A percentile compares a stretch with the other conserved stretches of the same genome.
Conservation (phyloP, 1,140 invertebrate genomes). For the Rhysida immarginata region DNA sequence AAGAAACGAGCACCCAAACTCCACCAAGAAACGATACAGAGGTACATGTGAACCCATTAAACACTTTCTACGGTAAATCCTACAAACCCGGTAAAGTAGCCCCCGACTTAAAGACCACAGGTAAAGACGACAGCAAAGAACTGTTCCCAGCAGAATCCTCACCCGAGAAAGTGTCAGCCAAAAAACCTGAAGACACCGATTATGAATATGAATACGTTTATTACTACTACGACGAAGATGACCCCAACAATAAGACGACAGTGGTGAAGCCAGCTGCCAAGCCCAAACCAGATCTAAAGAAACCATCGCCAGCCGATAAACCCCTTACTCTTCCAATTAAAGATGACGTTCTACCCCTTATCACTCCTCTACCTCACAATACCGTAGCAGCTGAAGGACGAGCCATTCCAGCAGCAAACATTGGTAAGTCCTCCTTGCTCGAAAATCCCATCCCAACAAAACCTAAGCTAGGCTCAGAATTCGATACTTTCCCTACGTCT, state of each 20-base stretch:
- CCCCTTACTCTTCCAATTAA: not conserved
- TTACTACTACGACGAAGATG: slow-evolving; percentile 4
- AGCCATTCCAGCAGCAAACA: not conserved
- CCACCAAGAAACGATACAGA: too few relatives aligned
- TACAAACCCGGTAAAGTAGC: not conserved
- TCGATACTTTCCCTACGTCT: too few relatives aligned
- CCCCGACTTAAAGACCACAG: not conserved
- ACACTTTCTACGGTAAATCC: not conserved
- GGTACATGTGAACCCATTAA: not conserved
- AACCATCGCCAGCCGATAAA: not conserved
- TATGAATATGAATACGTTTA: slow-evolving; percentile 11
- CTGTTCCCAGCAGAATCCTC: slow-evolving; percentile 2
- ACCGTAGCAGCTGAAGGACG: too few relatives aligned
- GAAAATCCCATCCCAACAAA: too few relatives aligned
- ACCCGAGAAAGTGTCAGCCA: not conserved
- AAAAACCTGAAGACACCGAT: slow-evolving; percentile 1
- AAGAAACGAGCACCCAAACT: not conserved
- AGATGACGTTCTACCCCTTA: too few relatives aligned
- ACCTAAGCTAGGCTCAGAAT: too few relatives aligned
- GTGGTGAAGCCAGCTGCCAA: not conserved
- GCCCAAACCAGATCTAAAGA: not conserved
- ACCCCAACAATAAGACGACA: not conserved
- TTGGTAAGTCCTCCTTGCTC: not conserved
- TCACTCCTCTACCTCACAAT: too few relatives aligned
- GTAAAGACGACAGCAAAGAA: not conserved